Conservation (phyloP, 2,797 vertebrate species). For the Phylloscopus collybita region DNA sequence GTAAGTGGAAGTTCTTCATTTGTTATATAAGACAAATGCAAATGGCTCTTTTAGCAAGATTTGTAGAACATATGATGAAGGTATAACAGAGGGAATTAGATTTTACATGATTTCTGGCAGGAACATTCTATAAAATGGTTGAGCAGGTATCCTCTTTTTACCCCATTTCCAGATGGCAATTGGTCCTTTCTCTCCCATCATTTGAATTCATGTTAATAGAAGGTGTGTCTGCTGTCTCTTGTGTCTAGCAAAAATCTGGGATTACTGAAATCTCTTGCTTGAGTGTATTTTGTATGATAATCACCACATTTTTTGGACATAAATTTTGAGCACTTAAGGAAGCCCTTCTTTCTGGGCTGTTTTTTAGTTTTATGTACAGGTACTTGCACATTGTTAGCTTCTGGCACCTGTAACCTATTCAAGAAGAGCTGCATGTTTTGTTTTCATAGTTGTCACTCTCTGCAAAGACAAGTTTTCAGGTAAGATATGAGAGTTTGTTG, state of each 20-base stretch:
- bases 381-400: background rate
- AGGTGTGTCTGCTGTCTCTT: background rate
- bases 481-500: background rate
- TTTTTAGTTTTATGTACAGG: background rate
- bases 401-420: background rate
- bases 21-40: background rate
- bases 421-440: background rate
- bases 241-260: background rate
- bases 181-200: background rate
- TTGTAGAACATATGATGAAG: background rate
- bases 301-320: accelerated
- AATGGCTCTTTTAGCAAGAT: background rate
- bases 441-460: background rate
- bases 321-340: background rate
- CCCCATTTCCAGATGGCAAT: background rate
- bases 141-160: background rate
- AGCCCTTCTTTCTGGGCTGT: background rate
- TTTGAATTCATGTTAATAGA: background rate
- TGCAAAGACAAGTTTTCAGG: background rate
- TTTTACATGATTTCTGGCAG: background rate
- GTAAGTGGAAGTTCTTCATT: background rate
- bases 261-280: background rate
- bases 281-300: background rate
- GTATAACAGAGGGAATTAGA: background rate
- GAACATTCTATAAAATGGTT: background rate